A percentile compares a stretch with the other conserved stretches of the same genome.
phyloP scores from a whole-genome alignment of 2,888 invertebrate genomes.

The Minunthozetes semirufus region DNA sequence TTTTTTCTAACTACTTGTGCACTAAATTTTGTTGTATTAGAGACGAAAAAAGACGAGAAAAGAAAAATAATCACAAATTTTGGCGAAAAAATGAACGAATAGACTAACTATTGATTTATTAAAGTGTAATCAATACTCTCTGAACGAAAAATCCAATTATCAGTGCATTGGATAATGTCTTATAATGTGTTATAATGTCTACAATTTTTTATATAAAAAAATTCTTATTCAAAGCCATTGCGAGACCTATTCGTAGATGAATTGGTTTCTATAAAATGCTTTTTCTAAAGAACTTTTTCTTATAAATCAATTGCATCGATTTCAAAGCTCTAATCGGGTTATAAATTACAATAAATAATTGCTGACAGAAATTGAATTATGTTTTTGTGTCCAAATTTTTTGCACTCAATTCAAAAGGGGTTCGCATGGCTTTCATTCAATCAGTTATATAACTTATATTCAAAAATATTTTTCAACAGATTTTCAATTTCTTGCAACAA shows the following conservation, averaged over 20 bases:
- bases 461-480: background rate
- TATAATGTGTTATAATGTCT: no score
- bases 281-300: background rate
- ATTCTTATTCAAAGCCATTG: background rate
- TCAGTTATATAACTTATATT: background rate
- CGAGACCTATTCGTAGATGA: background rate
- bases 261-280: background rate
- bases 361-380: slow-evolving; percentile 2
- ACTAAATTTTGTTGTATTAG: background rate
- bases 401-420: background rate
- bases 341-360: slow-evolving; percentile 16
- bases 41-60: background rate
- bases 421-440: background rate
- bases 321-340: slow-evolving; percentile 3
- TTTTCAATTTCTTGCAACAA: background rate
- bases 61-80: background rate
- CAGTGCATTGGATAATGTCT: background rate
- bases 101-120: background rate
- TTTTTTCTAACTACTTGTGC: background rate
- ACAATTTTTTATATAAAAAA: slow-evolving; percentile 3
- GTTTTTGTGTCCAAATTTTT: background rate
- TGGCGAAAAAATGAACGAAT: background rate
- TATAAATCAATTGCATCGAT: slow-evolving; percentile 10
- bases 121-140: background rate
- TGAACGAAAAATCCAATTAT: slow-evolving; percentile 5